Percentiles rank a stretch among this genome's conserved stretches.
Evolutionary conservation across 2,113 vertebrate genomes (phyloP).

Genomic region (Cettia cetti): DNA sequence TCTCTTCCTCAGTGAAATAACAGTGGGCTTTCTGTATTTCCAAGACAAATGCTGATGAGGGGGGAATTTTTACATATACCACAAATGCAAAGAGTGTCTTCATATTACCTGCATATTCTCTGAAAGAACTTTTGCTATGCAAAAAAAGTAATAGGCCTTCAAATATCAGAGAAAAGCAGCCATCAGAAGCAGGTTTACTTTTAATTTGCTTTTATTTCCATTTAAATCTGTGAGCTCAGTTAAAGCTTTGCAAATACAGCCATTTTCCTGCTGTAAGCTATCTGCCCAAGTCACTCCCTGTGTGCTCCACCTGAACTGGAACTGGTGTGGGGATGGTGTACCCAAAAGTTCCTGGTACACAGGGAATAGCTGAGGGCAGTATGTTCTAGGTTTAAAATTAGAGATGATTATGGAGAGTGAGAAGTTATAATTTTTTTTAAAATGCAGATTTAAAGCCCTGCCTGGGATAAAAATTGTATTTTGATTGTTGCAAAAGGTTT

Average conservation of each 20-base stretch:
- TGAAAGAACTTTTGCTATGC: background rate
- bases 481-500: background rate
- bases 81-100: background rate
- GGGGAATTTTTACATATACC: background rate
- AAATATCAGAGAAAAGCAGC: background rate
- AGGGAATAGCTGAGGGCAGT: background rate
- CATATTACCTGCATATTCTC: background rate
- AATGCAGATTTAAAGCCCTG: background rate
- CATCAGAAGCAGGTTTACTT: background rate
- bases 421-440: background rate
- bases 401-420: background rate
- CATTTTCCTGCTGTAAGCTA: background rate
- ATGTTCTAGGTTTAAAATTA: background rate
- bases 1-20: background rate
- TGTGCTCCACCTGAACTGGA: background rate
- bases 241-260: background rate
- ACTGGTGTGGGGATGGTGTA: background rate
- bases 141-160: background rate
- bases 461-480: background rate
- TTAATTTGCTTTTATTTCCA: background rate
- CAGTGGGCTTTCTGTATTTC: background rate
- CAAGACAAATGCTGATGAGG: background rate
- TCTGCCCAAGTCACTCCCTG: background rate
- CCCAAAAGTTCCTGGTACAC: background rate
- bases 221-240: background rate